Evolutionary conservation across 2,888 invertebrate species (phyloP).

Genomic region (Campoplex nolae): DNA sequence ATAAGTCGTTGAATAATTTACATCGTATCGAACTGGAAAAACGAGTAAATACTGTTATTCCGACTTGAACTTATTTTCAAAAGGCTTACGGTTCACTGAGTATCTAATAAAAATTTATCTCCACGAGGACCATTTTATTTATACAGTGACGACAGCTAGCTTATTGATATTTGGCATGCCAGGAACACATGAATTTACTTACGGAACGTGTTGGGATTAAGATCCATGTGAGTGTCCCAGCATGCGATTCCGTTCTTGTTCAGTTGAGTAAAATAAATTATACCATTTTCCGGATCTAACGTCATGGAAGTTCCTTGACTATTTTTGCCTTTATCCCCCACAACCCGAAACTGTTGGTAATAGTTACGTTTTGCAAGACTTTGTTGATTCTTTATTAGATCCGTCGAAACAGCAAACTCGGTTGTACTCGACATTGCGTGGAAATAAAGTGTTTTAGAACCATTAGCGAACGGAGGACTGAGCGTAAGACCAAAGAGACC

Average conservation of each 20-base stretch:
- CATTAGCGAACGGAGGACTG: constrained; percentile 85
- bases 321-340: constrained; percentile 90
- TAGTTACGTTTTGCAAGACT: constrained; percentile 88
- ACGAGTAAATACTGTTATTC: no score
- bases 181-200: constrained; percentile 66
- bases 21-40: no score
- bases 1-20: no score
- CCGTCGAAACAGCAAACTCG: constrained; percentile 92
- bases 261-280: constrained; percentile 91
- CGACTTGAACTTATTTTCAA: no score
- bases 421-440: constrained; percentile 92
- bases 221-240: constrained; percentile 90
- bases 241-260: constrained; percentile 92
- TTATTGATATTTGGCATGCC: neutral
- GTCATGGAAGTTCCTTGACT: constrained; percentile 91
- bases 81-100: no score
- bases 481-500: constrained; percentile 92
- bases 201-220: constrained; percentile 87
- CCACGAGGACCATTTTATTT: no score
- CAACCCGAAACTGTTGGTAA: constrained; percentile 89
- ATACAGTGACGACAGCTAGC: no score
- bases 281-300: constrained; percentile 89
- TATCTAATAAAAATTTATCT: no score
- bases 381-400: constrained; percentile 90
- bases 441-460: constrained; percentile 91